Evolutionary conservation across 2,113 vertebrate species (phyloP), one percentile per base, ranked within the genome.

Genomic region (Paramisgurnus dabryanus): DNA sequence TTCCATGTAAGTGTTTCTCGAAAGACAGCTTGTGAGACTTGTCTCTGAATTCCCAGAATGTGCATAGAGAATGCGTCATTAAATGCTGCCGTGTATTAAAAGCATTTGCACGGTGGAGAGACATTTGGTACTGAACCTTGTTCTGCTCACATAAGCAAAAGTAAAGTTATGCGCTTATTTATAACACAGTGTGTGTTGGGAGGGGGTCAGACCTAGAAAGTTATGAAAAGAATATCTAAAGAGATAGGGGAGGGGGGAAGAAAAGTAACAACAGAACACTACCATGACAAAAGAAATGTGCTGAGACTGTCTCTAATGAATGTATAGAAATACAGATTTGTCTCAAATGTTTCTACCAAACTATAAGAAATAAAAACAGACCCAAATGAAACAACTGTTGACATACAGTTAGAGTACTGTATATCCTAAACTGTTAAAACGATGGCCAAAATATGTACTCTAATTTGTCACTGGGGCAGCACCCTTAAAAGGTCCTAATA

Each of bases 111-210:
- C 17, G 3, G 58, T 13, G 15, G 61, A 55, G 45, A 69, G 43
- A 63, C 18, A 45, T 63, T 81, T 22, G 58, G 65, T n/a, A 61
- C 70, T 61, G 70, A 80, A 75, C 49, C 8, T 49, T 64, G 73
- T 82, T 82, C 63, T 80, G 70, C 63, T 5, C 50, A 67, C 70
- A 73, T 75, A 67, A 70, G 66, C 80, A 82, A 71, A 78, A 82
- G 55, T 67, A 50, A 72, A 78, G 75, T 82, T 82, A 13, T 34
- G 2, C 47, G 13, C 63, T 66, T 27, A 77, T 77, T 53, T 77
- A 66, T 65, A 77, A 66, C 47, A 66, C 3, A 2, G 9, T 61
- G 34, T 4, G 13, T 40, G 61, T 66, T 66, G 43, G 47, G 55
- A 58, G 55, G 47, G 53, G 74, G 63, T 66, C 61, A 77, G 74